Evolutionary conservation across 2,797 vertebrate genomes (phyloP).

Genomic region (Merluccius polli): DNA sequence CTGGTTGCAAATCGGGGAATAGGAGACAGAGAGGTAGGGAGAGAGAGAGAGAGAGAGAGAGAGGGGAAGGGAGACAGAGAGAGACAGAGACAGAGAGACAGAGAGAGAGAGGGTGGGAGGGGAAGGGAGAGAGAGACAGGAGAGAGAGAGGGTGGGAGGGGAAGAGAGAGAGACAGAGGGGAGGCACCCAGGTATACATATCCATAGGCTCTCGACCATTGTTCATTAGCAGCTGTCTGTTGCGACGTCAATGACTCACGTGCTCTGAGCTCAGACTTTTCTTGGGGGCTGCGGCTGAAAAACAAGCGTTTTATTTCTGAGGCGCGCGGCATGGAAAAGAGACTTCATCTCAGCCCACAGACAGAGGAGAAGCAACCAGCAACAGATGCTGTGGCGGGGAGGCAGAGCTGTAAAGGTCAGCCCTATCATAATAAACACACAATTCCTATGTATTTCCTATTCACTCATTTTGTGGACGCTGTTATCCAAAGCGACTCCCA

Average conservation of each 20-base stretch:
- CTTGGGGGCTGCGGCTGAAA: no score
- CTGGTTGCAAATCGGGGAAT: neutral
- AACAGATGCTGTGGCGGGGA: neutral
- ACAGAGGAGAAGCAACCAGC: neutral
- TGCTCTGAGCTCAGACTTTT: neutral
- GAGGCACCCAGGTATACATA: neutral
- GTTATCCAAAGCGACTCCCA: no score
- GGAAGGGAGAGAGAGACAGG: neutral
- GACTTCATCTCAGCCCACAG: neutral
- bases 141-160: neutral
- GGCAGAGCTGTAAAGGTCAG: neutral
- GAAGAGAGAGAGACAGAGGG: neutral
- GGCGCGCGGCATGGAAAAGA: neutral
- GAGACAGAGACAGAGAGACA: neutral
- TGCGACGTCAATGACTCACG: neutral
- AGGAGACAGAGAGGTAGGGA: neutral
- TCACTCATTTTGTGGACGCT: no score
- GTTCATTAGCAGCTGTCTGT: neutral
- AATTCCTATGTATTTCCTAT: no score
- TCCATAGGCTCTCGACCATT: neutral
- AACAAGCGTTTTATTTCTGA: neutral
- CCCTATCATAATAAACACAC: neutral
- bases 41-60: neutral
- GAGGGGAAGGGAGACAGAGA: neutral
- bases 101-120: neutral